These are phyloP conservation scores for Gobiocypris rarus DNA, from an alignment of 2,113 vertebrate genomes.

Conservation along the genomic window DNA sequence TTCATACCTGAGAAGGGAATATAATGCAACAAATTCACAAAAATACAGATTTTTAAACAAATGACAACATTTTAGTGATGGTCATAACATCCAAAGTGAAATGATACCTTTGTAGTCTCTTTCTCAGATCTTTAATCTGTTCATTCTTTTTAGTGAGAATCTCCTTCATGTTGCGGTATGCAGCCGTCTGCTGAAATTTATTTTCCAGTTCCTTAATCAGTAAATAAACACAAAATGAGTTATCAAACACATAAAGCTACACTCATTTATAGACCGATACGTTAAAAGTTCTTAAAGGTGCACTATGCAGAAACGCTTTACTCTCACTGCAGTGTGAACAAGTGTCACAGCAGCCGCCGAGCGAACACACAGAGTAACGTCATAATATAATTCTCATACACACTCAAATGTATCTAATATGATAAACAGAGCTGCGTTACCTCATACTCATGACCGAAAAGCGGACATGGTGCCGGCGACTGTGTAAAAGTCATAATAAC, in stretches of 20 bases:
- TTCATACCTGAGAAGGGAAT: conserved; percentile 73
- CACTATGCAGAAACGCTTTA: no score
- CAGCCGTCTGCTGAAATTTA: conserved; percentile 96
- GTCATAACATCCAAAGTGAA: not conserved
- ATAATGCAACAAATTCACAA: not conserved
- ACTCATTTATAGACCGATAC: no score
- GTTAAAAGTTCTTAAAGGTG: no score
- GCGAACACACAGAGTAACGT: no score
- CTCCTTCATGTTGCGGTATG: conserved; percentile 97
- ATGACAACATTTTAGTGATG: not conserved
- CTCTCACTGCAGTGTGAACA: no score
- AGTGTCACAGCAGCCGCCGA: no score
- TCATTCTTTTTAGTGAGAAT: conserved; percentile 96
- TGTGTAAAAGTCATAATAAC: no score
- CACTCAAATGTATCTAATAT: no score
- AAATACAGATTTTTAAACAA: not conserved
- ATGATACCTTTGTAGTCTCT: conserved; percentile 83
- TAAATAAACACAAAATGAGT: conserved; percentile 22
- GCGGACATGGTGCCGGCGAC: no score
- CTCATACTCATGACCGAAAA: no score
- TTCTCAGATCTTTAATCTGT: conserved; percentile 92
- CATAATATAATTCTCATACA: no score
- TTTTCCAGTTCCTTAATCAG: conserved; percentile 87
- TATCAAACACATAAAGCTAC: not conserved
- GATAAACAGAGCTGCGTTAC: no score